Evolutionary conservation across 2,113 vertebrate genomes (phyloP), one percentile per base, ranked within the genome.

Genomic region (Xiphophorus maculatus): DNA sequence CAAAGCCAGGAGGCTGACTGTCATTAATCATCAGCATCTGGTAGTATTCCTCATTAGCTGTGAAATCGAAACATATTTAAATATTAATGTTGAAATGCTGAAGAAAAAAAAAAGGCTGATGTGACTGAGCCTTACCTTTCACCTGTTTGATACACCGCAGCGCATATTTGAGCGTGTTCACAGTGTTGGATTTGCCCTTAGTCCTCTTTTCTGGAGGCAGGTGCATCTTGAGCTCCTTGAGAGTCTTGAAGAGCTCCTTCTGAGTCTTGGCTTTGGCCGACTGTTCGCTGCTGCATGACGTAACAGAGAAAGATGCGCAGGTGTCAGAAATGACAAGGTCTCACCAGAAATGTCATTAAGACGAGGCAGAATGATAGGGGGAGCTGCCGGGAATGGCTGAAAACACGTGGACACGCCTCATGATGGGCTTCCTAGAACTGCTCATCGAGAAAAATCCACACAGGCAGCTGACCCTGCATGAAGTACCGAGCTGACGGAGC

Each of bases 11-110:
- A 1, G 96, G 94, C 61, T 95, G 96, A 82, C 93, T 95, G 89
- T 97, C 95, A 4, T 97, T 96, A 29, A 91, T 93, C 96, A 96
- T 96, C 60, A 97, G 89, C 91, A 98, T 89, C 80, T 97, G 96
- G 85, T 97, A 99, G 74, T 99, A 98, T 58, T 99, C 97, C 76
- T 99, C 97, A 66, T 95, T 99, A 32, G 97, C 98, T 99, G 86
- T 9, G 69, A 66, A 71, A 32, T 5, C 63, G 62, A 71, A 74
- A 42, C 54, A 40, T 30, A 9, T 28, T 29, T 32, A 25, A 68
- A 40, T 61, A 35, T 32, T 15, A 58, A 44, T 42, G 14, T 15
- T 15, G 14, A 42, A 37, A 37, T 37, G 35, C 35, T 37, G 11
- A 15, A 15, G 12, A 0, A 42, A 51, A 12, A 15, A 73, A 40